These are phyloP conservation scores for Callipepla californica DNA, from an alignment of 2,113 vertebrate species.

Conservation along the genomic window DNA sequence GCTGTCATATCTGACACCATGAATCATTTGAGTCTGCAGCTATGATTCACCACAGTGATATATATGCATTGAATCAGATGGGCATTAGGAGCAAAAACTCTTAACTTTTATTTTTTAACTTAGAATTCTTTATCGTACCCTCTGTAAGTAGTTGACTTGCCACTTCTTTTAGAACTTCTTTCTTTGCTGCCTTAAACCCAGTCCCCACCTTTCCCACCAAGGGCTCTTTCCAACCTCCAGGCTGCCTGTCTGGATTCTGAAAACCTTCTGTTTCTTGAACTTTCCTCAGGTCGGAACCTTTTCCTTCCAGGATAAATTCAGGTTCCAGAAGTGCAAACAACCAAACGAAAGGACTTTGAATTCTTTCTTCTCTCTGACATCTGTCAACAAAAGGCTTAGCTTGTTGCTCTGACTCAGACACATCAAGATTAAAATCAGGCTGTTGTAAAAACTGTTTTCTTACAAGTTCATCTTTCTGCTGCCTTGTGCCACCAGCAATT, in stretches of 20 bases:
- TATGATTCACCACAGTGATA: background rate
- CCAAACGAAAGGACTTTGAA: background rate
- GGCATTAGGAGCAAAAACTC: background rate
- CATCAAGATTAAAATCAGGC: background rate
- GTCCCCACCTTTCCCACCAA: background rate
- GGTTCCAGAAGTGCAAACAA: constrained; percentile 42
- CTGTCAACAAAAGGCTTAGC: background rate
- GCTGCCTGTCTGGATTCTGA: background rate
- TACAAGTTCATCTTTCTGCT: background rate
- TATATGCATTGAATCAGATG: background rate
- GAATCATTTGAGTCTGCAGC: background rate
- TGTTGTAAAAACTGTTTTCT: constrained; percentile 16
- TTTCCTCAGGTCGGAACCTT: background rate
- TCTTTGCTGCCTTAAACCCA: background rate
- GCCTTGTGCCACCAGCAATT: background rate
- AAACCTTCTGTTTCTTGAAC: constrained; percentile 29
- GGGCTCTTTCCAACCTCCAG: background rate
- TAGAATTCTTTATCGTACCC: background rate
- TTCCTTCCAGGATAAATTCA: constrained; percentile 36
- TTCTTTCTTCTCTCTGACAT: background rate
- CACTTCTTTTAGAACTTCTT: background rate
- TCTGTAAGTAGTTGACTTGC: background rate
- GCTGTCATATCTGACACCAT: background rate
- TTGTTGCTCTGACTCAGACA: constrained; percentile 17
- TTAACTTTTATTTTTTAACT: background rate